Evolutionary conservation across 1,140 invertebrate genomes (phyloP).

Genomic region (Zaprionus capensis): DNA sequence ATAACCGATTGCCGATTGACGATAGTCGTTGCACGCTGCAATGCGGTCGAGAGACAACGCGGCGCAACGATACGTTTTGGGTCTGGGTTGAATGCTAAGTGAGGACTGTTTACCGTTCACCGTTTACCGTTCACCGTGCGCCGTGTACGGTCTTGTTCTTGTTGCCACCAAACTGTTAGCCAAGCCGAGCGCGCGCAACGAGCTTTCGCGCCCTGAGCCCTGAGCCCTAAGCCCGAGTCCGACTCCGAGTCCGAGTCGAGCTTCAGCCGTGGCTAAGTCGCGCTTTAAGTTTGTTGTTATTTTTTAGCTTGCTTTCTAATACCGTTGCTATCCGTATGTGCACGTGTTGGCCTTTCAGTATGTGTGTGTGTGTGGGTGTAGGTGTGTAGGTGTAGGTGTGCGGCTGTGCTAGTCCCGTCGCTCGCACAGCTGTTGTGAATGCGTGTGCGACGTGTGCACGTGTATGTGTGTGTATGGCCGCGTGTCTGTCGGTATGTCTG

Average conservation of each 20-base stretch:
- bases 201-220: slow-evolving; percentile 1
- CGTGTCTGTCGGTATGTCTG: slow-evolving; percentile 16
- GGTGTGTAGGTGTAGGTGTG: slow-evolving; percentile 12
- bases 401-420: not conserved
- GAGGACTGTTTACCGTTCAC: slow-evolving; percentile 44
- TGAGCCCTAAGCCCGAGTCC: slow-evolving; percentile 23
- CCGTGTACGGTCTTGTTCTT: slow-evolving; percentile 18
- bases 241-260: slow-evolving; percentile 9
- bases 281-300: slow-evolving; percentile 30
- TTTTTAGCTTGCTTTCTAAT: not conserved
- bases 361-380: not conserved
- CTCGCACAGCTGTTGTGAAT: not conserved
- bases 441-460: not conserved
- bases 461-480: not conserved
- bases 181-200: slow-evolving; percentile 18
- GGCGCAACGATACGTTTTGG: slow-evolving; percentile 28
- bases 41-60: slow-evolving; percentile 4
- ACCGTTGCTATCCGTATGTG: slow-evolving; percentile 1
- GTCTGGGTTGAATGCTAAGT: slow-evolving; percentile 41
- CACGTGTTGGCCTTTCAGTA: not conserved
- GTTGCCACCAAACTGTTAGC: not conserved
- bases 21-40: not conserved
- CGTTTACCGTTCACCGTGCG: slow-evolving; percentile 23
- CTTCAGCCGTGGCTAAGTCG: slow-evolving; percentile 26
- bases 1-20: slow-evolving; percentile 12